A percentile compares a stretch with the other conserved stretches of the same genome.
Conservation (phyloP, 2,888 invertebrate species). For the Hirtodrosophila duncani region DNA sequence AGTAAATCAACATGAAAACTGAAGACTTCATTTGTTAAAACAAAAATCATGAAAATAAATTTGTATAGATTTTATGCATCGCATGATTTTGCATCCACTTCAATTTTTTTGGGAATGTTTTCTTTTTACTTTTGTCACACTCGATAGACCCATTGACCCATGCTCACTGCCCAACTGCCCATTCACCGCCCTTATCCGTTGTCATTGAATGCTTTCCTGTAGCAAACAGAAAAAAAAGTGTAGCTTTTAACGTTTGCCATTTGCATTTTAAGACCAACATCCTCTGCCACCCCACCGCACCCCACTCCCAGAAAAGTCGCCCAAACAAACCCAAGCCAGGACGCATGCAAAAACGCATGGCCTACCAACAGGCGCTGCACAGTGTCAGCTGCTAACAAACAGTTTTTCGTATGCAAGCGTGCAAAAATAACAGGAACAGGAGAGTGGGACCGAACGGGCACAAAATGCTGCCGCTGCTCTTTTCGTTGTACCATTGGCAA, state of each 20-base stretch:
- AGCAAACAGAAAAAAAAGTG: background rate
- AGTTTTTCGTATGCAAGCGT: slow-evolving; percentile 27
- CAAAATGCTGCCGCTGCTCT: slow-evolving; percentile 40
- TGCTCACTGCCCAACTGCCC: too few species aligned
- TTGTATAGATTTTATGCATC: too few species aligned
- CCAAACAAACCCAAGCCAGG: too few species aligned
- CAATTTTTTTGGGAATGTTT: too few species aligned
- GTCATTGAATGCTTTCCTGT: background rate
- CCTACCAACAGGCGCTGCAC: slow-evolving; percentile 1
- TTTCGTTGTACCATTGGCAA: slow-evolving; percentile 23
- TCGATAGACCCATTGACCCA: too few species aligned
- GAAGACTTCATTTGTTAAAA: too few species aligned
- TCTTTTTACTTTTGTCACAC: too few species aligned
- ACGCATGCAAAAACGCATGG: slow-evolving; percentile 6
- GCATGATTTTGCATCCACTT: too few species aligned
- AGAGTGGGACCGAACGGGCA: slow-evolving; percentile 20
- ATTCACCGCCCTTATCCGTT: too few species aligned
- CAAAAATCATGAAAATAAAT: too few species aligned
- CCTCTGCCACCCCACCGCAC: background rate
- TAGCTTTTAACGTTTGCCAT: slow-evolving; percentile 15
- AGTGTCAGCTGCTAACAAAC: slow-evolving; percentile 41
- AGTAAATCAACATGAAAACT: too few species aligned
- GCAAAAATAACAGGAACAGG: slow-evolving; percentile 28
- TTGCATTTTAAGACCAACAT: slow-evolving; percentile 8
- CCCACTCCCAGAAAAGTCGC: background rate